Conservation (phyloP, 2,888 invertebrate species). For the Dicranocentrus wangi region DNA sequence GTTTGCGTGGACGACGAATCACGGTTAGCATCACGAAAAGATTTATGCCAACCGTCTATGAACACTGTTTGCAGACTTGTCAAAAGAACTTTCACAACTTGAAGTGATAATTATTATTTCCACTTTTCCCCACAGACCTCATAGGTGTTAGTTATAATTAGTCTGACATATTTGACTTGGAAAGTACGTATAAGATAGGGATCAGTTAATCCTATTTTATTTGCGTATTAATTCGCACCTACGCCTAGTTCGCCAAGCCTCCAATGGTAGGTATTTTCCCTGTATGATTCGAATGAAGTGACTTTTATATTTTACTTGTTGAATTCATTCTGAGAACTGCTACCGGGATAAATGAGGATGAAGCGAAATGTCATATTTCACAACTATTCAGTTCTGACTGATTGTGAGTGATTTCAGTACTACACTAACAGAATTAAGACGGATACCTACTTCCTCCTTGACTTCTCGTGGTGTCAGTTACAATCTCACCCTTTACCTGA, state of each 20-base stretch:
- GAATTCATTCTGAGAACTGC: no score
- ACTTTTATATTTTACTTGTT: neutral
- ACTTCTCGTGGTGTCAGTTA: neutral
- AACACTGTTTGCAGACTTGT: no score
- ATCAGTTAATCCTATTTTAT: neutral
- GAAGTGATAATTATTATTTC: no score
- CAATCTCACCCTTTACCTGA: neutral
- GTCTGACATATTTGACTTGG: no score
- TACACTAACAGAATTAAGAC: conserved; percentile 14
- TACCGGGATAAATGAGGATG: no score
- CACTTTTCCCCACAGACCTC: no score
- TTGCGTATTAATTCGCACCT: neutral
- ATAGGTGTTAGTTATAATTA: no score
- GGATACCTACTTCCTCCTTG: conserved; percentile 53
- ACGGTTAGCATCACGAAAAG: no score
- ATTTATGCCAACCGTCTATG: no score
- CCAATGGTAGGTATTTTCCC: neutral
- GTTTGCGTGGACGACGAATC: no score
- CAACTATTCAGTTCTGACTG: neutral
- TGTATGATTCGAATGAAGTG: neutral
- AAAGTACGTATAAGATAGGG: neutral
- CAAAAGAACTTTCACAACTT: no score
- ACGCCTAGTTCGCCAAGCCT: neutral
- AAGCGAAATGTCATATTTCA: conserved; percentile 42
- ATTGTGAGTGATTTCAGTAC: no score